Evolutionary conservation across 2,888 invertebrate species (phyloP), one percentile per base, ranked within the genome.

Genomic region (Polydrusus cervinus): DNA sequence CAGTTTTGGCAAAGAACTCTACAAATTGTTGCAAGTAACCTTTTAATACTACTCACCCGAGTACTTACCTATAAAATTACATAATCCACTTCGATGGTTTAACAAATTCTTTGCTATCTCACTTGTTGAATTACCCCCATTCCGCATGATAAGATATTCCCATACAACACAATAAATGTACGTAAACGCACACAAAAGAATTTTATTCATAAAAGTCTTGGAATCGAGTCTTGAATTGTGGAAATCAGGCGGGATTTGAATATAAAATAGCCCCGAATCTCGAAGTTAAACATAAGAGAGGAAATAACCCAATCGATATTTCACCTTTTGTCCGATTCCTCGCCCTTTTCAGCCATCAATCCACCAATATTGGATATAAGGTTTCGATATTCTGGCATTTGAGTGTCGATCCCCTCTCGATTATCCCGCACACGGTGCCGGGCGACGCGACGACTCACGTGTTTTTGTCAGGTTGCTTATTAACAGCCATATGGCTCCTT

Each of bases 311-410:
- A 71, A 75, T 75, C 75, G 75, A 75, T 75, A 75, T 75, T 65
- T 55, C 71, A 71, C 75, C 71, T 75, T 74, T 75, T 75, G 75
- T 75, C 75, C 71, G 66, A 75, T 71, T 75, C 60, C 67, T 70
- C 65, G 69, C 74, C 55, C 65, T 69, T 45, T 30, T 10, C 51
- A 47, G 73, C 67, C 67, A 74, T 68, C 73, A 62, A 74, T 74
- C 68, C 62, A 66, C 65, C 60, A 43, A 72, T 60, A 72, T 72
- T 72, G 66, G 66, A 66, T 72, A 72, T 66, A 66, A 45, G 67
- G 67, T 68, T 68, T 68, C 57, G 67, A 68, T 68, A 43, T 68
- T 68, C 55, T 43, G 40, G 66, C 40, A 53, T 51, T 66, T 38
- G 18, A 16, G 14, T 34, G 16, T 16, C 34, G 38, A 40, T 38